phyloP scores from a whole-genome alignment of 2,113 vertebrate genomes.

The Sander lucioperca region DNA sequence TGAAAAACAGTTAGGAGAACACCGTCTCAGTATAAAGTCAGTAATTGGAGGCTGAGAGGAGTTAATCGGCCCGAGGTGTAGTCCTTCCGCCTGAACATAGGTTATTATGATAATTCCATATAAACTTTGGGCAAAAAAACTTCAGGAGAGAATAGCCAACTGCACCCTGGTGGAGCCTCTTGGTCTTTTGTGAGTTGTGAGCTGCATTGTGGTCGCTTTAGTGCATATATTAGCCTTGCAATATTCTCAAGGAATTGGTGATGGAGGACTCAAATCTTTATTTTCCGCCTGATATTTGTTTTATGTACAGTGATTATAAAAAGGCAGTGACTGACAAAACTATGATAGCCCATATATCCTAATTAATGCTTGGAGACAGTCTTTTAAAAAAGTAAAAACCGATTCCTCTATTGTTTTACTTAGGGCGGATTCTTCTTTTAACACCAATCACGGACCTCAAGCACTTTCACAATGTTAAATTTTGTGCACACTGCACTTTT shows the following conservation, averaged over 20 bases:
- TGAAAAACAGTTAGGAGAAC: background rate
- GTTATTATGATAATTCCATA: background rate
- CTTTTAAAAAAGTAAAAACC: background rate
- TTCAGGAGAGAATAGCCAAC: background rate
- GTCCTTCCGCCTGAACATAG: background rate
- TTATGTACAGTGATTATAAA: background rate
- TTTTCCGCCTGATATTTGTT: background rate
- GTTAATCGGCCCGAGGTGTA: background rate
- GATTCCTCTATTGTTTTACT: background rate
- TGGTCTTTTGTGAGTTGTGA: background rate
- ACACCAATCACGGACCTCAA: background rate
- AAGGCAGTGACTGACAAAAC: background rate
- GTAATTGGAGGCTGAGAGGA: conserved; percentile 15
- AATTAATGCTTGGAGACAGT: background rate
- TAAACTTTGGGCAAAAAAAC: background rate
- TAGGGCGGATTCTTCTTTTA: background rate
- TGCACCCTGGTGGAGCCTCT: background rate
- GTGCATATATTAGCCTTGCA: background rate
- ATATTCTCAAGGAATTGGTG: background rate
- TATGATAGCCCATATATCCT: background rate
- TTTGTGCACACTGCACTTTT: background rate
- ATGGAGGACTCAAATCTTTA: background rate
- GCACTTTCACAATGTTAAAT: background rate
- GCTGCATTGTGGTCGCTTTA: background rate
- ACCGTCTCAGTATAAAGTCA: background rate